phyloP scores from a whole-genome alignment of 2,888 invertebrate species.

The Perizoma affinitatum region DNA sequence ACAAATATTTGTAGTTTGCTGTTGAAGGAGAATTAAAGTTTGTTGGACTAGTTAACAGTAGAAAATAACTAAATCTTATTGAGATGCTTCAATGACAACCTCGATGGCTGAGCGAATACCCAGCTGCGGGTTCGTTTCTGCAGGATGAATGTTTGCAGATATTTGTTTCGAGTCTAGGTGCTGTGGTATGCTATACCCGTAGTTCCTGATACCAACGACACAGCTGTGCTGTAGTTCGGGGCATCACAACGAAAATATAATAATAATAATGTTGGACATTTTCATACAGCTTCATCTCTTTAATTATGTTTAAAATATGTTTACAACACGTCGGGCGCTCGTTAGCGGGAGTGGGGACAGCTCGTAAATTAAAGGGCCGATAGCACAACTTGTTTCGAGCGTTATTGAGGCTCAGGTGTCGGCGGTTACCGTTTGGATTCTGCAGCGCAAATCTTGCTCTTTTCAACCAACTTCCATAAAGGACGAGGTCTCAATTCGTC shows the following conservation, averaged over 20 bases:
- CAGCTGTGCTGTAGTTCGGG: too few relatives aligned
- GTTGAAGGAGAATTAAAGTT: slow-evolving; percentile 64
- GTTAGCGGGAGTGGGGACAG: slow-evolving; percentile 24
- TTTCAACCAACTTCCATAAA: not conserved
- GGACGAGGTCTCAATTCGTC: too few relatives aligned
- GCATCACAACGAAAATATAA: too few relatives aligned
- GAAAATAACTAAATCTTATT: slow-evolving; percentile 1
- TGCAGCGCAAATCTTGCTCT: slow-evolving; percentile 9
- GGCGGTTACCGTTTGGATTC: not conserved
- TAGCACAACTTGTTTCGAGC: slow-evolving; percentile 20
- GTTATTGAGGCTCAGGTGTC: slow-evolving; percentile 12
- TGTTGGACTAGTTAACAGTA: slow-evolving; percentile 43
- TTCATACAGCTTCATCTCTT: too few relatives aligned
- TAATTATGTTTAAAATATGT: slow-evolving; percentile 21
- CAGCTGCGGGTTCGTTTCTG: too few relatives aligned
- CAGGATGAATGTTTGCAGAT: too few relatives aligned
- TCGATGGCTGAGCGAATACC: too few relatives aligned
- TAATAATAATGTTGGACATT: too few relatives aligned
- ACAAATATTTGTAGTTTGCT: slow-evolving; percentile 62
- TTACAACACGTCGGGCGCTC: slow-evolving; percentile 21
- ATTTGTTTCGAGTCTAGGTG: too few relatives aligned
- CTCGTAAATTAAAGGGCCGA: slow-evolving; percentile 20
- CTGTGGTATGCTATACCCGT: too few relatives aligned
- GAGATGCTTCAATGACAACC: too few relatives aligned
- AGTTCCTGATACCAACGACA: too few relatives aligned